These are phyloP conservation scores for Rhabdornis inornatus DNA, from an alignment of 2,113 vertebrate species.

Conservation along the genomic window DNA sequence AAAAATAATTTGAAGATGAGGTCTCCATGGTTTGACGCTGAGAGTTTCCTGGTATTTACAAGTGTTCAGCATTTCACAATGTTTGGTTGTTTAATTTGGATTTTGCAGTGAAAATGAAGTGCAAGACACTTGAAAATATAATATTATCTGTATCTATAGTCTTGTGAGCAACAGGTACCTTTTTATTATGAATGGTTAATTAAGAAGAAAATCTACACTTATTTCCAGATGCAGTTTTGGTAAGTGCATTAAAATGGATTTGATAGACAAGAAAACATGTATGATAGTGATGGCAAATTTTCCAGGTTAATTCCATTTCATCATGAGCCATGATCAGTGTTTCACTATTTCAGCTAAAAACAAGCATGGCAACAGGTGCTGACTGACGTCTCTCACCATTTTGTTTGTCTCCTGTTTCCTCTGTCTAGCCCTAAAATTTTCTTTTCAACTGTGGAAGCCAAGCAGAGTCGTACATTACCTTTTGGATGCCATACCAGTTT, in stretches of 20 bases:
- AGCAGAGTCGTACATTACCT: conserved; percentile 66
- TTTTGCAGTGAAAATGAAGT: background rate
- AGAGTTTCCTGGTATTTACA: background rate
- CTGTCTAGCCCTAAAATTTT: conserved; percentile 44
- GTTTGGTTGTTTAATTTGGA: background rate
- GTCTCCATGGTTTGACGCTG: background rate
- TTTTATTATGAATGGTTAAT: background rate
- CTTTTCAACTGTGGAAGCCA: conserved; percentile 65
- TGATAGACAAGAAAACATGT: background rate
- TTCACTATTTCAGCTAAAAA: background rate
- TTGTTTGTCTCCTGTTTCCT: conserved; percentile 31
- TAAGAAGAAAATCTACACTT: background rate
- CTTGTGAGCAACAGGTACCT: background rate
- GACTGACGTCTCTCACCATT: background rate
- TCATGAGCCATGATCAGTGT: background rate
- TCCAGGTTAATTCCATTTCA: background rate
- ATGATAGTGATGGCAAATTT: background rate
- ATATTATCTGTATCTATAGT: background rate
- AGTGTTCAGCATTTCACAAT: background rate
- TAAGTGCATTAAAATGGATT: background rate
- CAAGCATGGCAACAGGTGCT: background rate
- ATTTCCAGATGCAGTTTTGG: background rate
- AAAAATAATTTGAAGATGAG: background rate
- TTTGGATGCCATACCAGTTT: conserved; percentile 73
- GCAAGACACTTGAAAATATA: background rate